Evolutionary conservation across 2,888 invertebrate species (phyloP), one percentile per base, ranked within the genome.

Genomic region (Acheta domesticus): DNA sequence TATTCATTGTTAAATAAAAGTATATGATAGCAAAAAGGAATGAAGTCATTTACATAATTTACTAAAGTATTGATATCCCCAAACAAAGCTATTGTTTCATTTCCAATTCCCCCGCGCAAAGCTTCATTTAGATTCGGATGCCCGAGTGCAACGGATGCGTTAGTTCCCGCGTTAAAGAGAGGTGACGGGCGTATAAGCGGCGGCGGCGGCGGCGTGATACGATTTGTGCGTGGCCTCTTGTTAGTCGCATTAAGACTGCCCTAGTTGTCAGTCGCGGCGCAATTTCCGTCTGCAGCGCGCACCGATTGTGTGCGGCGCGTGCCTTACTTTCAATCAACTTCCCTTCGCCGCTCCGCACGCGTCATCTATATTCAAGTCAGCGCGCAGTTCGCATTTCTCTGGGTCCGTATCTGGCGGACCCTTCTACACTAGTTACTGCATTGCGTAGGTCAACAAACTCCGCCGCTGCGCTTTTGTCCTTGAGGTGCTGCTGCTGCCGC

Each of bases 191-290:
- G 36, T 62, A 5, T 19, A 62, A 62, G 62, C 62, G 62, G 1
- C 12, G 19, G n/a, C 62, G n/a, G 62, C 62, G 14, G n/a, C 14
- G 8, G 16, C 14, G 62, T 14, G 62, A 62, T 62, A 62, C 62
- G 62, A 62, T n/a, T n/a, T 36, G 16, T n/a, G 62, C 62, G 62
- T 62, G 62, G 62, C 8, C 62, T 62, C 62, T 62, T 62, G 62
- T 62, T 62, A 62, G 62, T 5, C 62, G 62, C 62, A 62, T 62
- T 62, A 62, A 62, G 62, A n/a, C 62, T 62, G 62, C n/a, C 62
- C 62, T 62, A 62, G 62, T 62, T 62, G 62, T 62, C n/a, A 62
- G 62, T 62, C 62, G 62, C 62, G 16, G n/a, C 62, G 62, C 62
- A 62, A 62, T 62, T 62, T 62, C 62, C 36, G 62, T 3, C 62